phyloP scores from a whole-genome alignment of 2,113 vertebrate species.

The Connochaetes taurinus region DNA sequence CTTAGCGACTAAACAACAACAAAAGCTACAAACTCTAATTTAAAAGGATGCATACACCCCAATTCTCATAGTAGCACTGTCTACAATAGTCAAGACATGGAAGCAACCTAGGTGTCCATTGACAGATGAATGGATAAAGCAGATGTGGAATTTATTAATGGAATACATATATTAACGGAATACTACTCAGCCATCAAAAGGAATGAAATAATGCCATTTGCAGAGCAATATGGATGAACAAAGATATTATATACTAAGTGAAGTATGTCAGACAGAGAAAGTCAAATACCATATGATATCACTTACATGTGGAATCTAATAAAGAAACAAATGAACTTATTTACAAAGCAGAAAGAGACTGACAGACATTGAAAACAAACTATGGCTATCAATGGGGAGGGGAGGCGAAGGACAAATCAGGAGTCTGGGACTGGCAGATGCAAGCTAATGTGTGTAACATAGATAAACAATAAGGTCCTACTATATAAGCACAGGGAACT shows the following conservation, averaged over 20 bases:
- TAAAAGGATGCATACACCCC: background rate
- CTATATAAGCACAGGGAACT: background rate
- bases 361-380: background rate
- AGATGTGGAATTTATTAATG: background rate
- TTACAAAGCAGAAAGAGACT: background rate
- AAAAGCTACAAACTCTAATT: background rate
- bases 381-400: background rate
- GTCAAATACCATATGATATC: background rate
- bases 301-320: background rate
- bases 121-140: background rate
- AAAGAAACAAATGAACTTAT: background rate
- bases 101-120: background rate
- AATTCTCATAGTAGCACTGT: background rate
- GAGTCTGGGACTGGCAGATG: background rate
- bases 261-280: background rate
- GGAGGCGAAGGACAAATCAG: background rate
- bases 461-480: background rate
- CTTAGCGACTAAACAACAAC: background rate
- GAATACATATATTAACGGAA: background rate
- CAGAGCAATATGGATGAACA: background rate
- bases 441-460: background rate
- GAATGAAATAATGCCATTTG: background rate
- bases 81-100: background rate
- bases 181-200: background rate
- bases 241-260: background rate